Conservation (phyloP, 2,797 vertebrate genomes). For the Gila robusta region DNA sequence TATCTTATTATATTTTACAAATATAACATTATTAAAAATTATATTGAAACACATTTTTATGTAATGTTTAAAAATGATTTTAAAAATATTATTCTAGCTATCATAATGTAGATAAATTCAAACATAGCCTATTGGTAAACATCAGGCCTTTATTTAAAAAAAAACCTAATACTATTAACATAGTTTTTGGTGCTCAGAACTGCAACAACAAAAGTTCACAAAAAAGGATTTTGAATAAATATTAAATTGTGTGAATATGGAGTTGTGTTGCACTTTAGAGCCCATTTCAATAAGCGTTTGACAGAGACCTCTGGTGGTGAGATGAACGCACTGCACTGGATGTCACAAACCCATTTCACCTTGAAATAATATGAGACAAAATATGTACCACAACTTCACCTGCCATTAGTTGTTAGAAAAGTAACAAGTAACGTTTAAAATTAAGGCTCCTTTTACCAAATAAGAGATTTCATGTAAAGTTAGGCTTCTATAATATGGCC, state of each 20-base stretch:
- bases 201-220: not conserved
- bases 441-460: not conserved
- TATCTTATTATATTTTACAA: not conserved
- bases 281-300: not conserved
- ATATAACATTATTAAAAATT: not conserved
- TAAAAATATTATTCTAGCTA: too few relatives aligned
- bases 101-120: too few relatives aligned
- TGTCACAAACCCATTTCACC: not conserved
- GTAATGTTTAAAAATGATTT: too few relatives aligned
- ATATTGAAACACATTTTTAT: not conserved
- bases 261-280: not conserved
- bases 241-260: not conserved
- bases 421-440: not conserved
- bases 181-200: not conserved
- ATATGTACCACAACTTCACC: not conserved
- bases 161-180: not conserved
- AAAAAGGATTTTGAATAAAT: not conserved
- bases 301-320: slow-evolving; percentile 1
- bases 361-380: not conserved
- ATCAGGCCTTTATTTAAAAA: not conserved
- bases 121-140: not conserved
- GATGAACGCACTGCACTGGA: not conserved
- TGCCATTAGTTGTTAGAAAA: not conserved
- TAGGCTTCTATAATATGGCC: too few relatives aligned
- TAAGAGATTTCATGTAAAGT: not conserved